Percentiles rank a stretch among this genome's conserved stretches.
Evolutionary conservation across 2,113 vertebrate species (phyloP).

Genomic region (Myrmophylax atrothorax): DNA sequence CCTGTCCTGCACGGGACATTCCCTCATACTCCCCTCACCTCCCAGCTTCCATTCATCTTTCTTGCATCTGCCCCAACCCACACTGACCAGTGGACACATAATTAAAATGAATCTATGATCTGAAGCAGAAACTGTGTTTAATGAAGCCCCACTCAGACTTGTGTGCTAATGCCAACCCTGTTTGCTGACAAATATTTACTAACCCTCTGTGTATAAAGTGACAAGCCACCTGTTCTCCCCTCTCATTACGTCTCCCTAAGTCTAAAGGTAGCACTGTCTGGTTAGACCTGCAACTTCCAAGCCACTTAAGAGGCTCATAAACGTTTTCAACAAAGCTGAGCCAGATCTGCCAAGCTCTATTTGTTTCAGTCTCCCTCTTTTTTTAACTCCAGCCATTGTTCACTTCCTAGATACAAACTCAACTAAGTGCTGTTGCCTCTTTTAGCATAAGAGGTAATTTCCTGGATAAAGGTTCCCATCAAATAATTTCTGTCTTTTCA

Average conservation of each 20-base stretch:
- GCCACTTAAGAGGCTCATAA: not conserved
- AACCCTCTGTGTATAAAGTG: slow-evolving; percentile 15
- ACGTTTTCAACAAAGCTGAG: not conserved
- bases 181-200: slow-evolving; percentile 65
- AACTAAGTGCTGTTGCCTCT: not conserved
- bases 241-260: not conserved
- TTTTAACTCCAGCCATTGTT: slow-evolving; percentile 10
- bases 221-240: slow-evolving; percentile 52
- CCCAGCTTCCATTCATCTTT: not conserved
- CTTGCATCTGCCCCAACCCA: not conserved
- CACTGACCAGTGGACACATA: slow-evolving; percentile 30
- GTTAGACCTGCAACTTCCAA: not conserved
- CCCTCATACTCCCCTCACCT: not conserved
- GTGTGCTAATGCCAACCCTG: slow-evolving; percentile 32
- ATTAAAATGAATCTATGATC: slow-evolving; percentile 71
- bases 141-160: slow-evolving; percentile 54
- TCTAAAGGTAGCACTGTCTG: not conserved
- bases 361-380: slow-evolving; percentile 18
- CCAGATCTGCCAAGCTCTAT: not conserved
- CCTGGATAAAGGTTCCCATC: slow-evolving; percentile 9
- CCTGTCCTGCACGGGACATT: not conserved
- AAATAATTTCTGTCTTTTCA: slow-evolving; percentile 1
- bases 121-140: slow-evolving; percentile 72
- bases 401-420: slow-evolving; percentile 41
- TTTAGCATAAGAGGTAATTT: slow-evolving; percentile 36